Evolutionary conservation across 2,113 vertebrate genomes (phyloP).

Genomic region (Helogale parvula): DNA sequence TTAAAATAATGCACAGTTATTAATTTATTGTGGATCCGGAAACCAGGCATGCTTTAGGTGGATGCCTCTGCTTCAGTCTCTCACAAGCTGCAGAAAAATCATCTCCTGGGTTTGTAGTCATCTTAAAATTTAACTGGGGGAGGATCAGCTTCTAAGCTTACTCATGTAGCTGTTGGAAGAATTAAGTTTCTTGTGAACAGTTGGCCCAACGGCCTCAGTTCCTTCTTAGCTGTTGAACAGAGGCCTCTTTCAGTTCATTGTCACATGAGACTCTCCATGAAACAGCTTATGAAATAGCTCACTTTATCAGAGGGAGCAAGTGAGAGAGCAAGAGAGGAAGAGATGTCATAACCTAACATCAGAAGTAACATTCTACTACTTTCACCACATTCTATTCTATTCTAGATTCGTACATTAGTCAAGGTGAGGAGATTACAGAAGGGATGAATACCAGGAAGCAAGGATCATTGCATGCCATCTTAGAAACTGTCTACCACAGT

Average conservation of each 20-base stretch:
- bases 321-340: not conserved
- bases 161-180: not conserved
- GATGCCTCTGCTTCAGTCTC: not conserved
- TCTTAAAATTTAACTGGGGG: not conserved
- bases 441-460: not conserved
- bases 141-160: not conserved
- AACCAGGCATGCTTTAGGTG: not conserved
- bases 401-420: not conserved
- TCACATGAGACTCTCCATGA: not conserved
- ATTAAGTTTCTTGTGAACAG: not conserved
- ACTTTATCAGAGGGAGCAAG: not conserved
- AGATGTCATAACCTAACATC: not conserved
- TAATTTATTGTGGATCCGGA: not conserved
- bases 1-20: not conserved
- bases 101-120: not conserved
- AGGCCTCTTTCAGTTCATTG: not conserved
- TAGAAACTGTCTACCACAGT: not conserved
- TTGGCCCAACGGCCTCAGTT: not conserved
- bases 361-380: not conserved
- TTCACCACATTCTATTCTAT: conserved; percentile 10
- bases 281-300: not conserved
- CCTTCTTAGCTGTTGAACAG: not conserved
- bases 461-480: not conserved
- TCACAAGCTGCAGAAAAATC: not conserved
- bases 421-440: not conserved